phyloP scores from a whole-genome alignment of 2,888 invertebrate genomes.

The Synanthedon andrenaeformis region DNA sequence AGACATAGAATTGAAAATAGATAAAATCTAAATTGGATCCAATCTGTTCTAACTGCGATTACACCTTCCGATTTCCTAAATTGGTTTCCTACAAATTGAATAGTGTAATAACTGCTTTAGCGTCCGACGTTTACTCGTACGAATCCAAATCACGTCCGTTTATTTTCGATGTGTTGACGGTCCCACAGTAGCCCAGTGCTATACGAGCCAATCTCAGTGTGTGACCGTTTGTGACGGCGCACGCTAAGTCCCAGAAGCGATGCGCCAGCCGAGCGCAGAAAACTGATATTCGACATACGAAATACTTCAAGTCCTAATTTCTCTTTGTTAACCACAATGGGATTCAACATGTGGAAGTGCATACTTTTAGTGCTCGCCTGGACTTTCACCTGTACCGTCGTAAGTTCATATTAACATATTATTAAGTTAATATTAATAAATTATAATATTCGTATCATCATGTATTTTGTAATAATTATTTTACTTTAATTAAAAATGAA shows the following conservation, averaged over 20 bases:
- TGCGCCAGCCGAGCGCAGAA: constrained; percentile 36
- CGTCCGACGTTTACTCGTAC: neutral
- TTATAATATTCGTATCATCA: no score
- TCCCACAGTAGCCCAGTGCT: constrained; percentile 7
- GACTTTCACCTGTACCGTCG: constrained; percentile 50
- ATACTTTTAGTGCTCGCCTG: constrained; percentile 40
- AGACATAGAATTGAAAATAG: no score
- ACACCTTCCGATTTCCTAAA: no score
- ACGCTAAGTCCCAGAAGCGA: constrained; percentile 42
- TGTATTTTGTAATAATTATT: no score
- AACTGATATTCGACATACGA: constrained; percentile 33
- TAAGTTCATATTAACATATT: constrained; percentile 21
- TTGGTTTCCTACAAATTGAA: no score
- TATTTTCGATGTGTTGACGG: constrained; percentile 20
- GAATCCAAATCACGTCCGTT: constrained; percentile 42
- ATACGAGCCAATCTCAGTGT: constrained; percentile 41
- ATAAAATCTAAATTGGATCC: no score
- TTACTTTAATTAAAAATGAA: no score
- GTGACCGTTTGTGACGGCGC: constrained; percentile 40
- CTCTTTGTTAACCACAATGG: constrained; percentile 23
- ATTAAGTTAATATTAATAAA: no score
- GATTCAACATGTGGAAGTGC: constrained; percentile 51
- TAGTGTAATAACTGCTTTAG: no score
- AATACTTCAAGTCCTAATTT: constrained; percentile 17
- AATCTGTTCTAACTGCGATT: no score